Percentiles rank a stretch among this genome's conserved stretches.
Evolutionary conservation across 2,113 vertebrate species (phyloP).

Genomic region (Upupa epops): DNA sequence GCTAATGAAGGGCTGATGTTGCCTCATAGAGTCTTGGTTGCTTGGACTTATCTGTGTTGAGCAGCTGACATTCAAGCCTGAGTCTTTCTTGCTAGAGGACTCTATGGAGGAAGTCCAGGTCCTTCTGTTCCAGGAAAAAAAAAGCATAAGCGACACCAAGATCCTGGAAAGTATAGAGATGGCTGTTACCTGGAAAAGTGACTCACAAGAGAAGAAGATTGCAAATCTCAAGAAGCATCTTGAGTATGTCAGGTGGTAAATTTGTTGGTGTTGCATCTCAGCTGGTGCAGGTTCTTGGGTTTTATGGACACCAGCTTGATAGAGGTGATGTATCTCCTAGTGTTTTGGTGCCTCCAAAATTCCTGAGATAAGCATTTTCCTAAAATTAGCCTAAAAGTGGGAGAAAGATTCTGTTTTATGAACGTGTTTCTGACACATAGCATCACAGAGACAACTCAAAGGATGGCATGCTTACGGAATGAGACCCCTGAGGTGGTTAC

Average conservation of each 20-base stretch:
- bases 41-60: not conserved
- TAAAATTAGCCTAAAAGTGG: not conserved
- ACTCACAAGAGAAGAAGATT: not conserved
- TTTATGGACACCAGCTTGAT: not conserved
- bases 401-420: not conserved
- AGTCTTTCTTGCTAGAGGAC: not conserved
- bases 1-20: not conserved
- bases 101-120: not conserved
- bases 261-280: not conserved
- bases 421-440: not conserved
- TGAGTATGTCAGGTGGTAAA: not conserved
- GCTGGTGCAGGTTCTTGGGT: not conserved
- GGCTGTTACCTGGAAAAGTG: not conserved
- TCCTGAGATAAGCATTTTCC: not conserved
- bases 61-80: not conserved
- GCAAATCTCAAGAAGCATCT: not conserved
- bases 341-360: not conserved
- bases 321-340: not conserved
- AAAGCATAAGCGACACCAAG: not conserved
- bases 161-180: not conserved
- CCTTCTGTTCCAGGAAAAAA: not conserved
- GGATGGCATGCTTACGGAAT: not conserved
- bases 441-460: not conserved
- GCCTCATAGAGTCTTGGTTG: not conserved
- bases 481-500: not conserved